Evolutionary conservation across 2,888 invertebrate genomes (phyloP).

Genomic region (Noctua pronuba): DNA sequence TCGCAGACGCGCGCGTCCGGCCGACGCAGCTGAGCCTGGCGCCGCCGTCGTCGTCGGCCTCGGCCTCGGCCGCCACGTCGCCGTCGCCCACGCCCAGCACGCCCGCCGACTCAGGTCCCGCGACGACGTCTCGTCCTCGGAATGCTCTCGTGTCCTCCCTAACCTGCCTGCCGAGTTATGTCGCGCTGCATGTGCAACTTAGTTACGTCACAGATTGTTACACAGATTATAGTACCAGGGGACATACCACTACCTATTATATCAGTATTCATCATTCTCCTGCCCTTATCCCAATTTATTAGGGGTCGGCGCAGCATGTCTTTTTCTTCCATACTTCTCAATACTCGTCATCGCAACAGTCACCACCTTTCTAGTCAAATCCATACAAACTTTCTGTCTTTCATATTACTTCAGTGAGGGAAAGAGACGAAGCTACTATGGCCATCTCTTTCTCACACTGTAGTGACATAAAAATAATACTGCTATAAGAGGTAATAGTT

Average conservation of each 20-base stretch:
- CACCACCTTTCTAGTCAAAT: neutral
- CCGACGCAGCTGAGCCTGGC: constrained; percentile 87
- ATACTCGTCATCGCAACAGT: neutral
- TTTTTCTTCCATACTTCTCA: neutral
- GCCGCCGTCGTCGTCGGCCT: constrained; percentile 68
- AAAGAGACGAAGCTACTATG: neutral
- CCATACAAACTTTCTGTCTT: neutral
- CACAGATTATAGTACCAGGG: neutral
- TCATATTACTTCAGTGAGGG: neutral
- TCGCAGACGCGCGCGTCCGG: constrained; percentile 71
- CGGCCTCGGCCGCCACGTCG: constrained; percentile 81
- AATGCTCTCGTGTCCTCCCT: constrained; percentile 79
- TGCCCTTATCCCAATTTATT: neutral
- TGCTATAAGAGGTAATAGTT: neutral
- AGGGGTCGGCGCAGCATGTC: neutral
- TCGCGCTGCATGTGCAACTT: constrained; percentile 56
- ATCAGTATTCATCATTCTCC: neutral
- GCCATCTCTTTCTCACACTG: neutral
- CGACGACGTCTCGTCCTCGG: constrained; percentile 76
- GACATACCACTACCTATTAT: neutral
- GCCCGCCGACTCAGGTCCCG: constrained; percentile 89
- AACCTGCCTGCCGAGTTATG: constrained; percentile 56
- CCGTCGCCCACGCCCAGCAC: constrained; percentile 90
- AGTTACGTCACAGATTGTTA: constrained; percentile 50
- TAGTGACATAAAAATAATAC: neutral